Evolutionary conservation across 2,888 invertebrate species (phyloP), one percentile per base, ranked within the genome.

Genomic region (Platycnemis pennipes): DNA sequence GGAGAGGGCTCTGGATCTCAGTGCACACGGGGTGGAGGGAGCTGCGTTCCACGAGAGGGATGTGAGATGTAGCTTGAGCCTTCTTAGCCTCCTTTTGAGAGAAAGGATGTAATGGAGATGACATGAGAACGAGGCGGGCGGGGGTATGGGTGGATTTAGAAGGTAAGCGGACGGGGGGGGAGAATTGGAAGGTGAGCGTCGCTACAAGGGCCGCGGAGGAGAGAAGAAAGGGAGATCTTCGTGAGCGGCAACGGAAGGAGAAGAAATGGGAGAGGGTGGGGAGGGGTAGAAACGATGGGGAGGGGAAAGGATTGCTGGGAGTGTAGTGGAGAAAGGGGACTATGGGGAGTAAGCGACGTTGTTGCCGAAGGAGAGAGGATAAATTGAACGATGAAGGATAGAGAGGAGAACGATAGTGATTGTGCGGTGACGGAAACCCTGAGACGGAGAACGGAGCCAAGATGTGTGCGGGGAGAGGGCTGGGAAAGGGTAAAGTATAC

Each of bases 61-160:
- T 37, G 37, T 16, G 77, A 77, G 77, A 37, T 77, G 77, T 77
- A 77, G 44, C 87, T 87, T 45, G 45, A 45, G 45, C 44, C 45
- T 87, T 26, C 46, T 87, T 45, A 87, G 87, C n/a, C 87, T 44
- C 45, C 45, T 87, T 87, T 42, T 42, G 46, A 87, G 87, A 87
- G 87, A 87, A 87, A 87, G 87, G 87, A 87, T 87, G 87, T 87
- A 87, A 87, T 46, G 87, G 87, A 87, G 87, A 87, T 46, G 87
- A 87, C 87, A 87, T 45, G 77, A 37, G 77, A 87, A 87, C 45
- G 44, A 87, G 77, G 31, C 37, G 31, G 77, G 37, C 2, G 77
- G 1, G 77, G 37, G 63, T 22, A 63, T 4, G 4, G 22, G 0
- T 45, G 45, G 87, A 1, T 86, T 31, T 11, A 7, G 44, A 45